Evolutionary conservation across 2,888 invertebrate species (phyloP).

Genomic region (Aphelenchoides bicaudatus): DNA sequence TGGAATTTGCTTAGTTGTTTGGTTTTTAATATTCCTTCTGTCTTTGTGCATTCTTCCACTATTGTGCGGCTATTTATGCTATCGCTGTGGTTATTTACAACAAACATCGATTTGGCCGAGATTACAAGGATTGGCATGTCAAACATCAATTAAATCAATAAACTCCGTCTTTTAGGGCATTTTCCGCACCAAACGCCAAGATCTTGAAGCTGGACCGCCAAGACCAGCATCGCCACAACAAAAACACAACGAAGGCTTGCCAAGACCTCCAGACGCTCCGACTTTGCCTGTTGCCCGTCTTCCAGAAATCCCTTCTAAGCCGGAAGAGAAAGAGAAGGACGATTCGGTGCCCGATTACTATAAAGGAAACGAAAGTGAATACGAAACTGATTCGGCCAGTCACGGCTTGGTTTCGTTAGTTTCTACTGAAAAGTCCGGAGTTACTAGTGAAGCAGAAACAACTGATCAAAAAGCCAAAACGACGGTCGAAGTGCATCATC

Average conservation of each 20-base stretch:
- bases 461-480: conserved; percentile 15
- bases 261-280: conserved; percentile 9
- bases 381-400: conserved; percentile 6
- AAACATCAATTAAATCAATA: not conserved
- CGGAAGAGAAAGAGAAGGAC: not conserved
- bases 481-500: conserved; percentile 10
- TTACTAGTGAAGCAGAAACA: conserved; percentile 3
- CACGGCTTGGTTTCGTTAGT: conserved; percentile 10
- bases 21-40: conserved; percentile 45
- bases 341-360: not conserved
- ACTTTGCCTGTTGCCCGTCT: not conserved
- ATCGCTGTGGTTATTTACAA: conserved; percentile 18
- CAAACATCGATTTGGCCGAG: not conserved
- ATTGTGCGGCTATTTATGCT: conserved; percentile 22
- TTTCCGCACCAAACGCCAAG: conserved; percentile 1
- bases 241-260: conserved; percentile 16
- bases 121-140: not conserved
- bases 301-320: conserved; percentile 1
- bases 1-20: conserved; percentile 53
- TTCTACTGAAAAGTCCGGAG: not conserved
- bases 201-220: conserved; percentile 2
- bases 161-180: not conserved
- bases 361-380: not conserved
- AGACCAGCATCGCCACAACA: conserved; percentile 5
- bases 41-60: conserved; percentile 30